Evolutionary conservation across 2,797 vertebrate species (phyloP), one percentile per base, ranked within the genome.

Genomic region (Diplodus sargus): DNA sequence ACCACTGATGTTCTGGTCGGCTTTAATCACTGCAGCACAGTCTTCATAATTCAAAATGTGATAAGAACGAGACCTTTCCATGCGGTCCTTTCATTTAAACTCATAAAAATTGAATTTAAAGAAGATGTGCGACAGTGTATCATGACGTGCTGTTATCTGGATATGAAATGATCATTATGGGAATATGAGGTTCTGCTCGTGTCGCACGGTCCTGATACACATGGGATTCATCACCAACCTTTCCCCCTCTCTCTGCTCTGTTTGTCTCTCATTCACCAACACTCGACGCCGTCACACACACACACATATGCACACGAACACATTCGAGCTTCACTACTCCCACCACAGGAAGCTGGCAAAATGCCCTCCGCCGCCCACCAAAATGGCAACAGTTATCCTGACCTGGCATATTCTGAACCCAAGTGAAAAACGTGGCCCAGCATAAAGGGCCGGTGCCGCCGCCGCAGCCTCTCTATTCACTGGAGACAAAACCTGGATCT

Each of bases 401-500:
- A 95, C 93, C 89, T 89, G 92, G 94, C 93, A 95, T 93, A 94
- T 95, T 95, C 79, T 53, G 72, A 92, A 90, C 86, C 88, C 81
- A 69, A 87, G 87, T 84, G 85, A 90, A 92, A 93, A 90, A 28
- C 39, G 79, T 72, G 76, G 84, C 87, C 79, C 81, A 78, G 82
- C 83, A 93, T 91, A 93, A 92, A 94, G 86, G 88, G 86, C 85
- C 70, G 75, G 79, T 87, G 88, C 91, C 28, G 28, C 28, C 28
- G 85, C 34, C 34, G 87, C 90, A 82, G 92, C 83, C 82, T 86
- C 79, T 90, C 92, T 91, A 93, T 95, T 94, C 94, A 95, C 76
- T 54, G 48, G 90, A 94, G 93, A 95, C 94, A 95, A 95, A 95
- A 95, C 91, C 84, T 86, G 93, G 92, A 94, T 95, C 93, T 94